These are phyloP conservation scores for Platyscapa corneri DNA, from an alignment of 1,140 invertebrate species.

Conservation along the genomic window DNA sequence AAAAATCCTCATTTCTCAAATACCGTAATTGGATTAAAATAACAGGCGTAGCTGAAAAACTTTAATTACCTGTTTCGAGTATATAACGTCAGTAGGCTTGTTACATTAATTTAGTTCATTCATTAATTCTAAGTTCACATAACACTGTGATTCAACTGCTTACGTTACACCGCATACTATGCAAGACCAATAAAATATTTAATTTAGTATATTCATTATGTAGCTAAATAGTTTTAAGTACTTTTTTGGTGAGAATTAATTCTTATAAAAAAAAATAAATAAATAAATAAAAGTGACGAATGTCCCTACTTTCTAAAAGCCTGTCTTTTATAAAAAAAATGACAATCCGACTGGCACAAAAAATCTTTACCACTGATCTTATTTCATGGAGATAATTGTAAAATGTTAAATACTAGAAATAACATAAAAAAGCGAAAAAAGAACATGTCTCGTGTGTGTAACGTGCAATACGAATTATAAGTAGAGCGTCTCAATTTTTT, in stretches of 20 bases:
- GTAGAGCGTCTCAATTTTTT: neutral
- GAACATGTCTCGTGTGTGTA: neutral
- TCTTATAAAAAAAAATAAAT: no score
- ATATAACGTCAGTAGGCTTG: neutral
- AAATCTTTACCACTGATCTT: no score
- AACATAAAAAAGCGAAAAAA: constrained; percentile 8
- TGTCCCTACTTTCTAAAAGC: no score
- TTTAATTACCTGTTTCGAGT: neutral
- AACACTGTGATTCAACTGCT: constrained; percentile 18
- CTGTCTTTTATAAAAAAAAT: no score
- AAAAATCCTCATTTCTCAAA: neutral
- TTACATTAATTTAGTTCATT: constrained; percentile 10
- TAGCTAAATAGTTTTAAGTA: neutral
- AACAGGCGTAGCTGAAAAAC: neutral
- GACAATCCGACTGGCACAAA: no score
- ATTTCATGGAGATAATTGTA: no score
- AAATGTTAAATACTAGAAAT: no score
- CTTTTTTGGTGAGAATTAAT: neutral
- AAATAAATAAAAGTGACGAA: no score
- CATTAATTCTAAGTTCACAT: constrained; percentile 27
- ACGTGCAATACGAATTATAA: constrained; percentile 19
- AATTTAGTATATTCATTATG: neutral
- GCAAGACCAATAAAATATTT: neutral
- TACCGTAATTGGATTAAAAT: neutral
- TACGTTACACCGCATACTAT: neutral